Evolutionary conservation across 2,888 invertebrate genomes (phyloP), one percentile per base, ranked within the genome.

Genomic region (Drosophila stalkeri): DNA sequence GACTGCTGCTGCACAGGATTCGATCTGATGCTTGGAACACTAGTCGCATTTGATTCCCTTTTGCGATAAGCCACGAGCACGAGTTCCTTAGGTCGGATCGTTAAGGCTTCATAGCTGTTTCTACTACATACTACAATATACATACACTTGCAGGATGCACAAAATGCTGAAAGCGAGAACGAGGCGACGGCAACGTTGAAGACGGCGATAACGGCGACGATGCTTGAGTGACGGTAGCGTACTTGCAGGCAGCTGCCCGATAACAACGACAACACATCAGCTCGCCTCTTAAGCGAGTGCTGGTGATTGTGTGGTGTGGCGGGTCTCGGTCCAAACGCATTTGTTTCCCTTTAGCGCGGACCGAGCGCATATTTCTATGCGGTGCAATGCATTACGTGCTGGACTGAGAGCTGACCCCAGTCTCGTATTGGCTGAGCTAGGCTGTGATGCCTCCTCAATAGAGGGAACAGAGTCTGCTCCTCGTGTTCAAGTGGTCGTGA

Each of bases 281-380:
- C 81, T 75, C 77, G 86, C 77, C 69, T 65, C 86, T 60, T 70
- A 59, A 72, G 82, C 81, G 81, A 75, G 51, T 75, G 80, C 85
- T 86, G 86, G 79, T 82, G 82, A 72, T 86, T 86, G 80, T 86
- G 77, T 87, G 87, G 78, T 84, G 88, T 88, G 88, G 84, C 85
- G 89, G 85, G 84, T 88, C 89, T 89, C 86, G 86, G 89, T 86
- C 89, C 89, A 75, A 84, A 89, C 87, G 86, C 86, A 75, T 86
- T 84, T 86, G 86, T 63, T 90, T 89, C 87, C 86, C 86, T 89
- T 89, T 90, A 86, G 85, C 85, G 89, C 86, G 85, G 85, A 86
- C 85, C 85, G 85, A 86, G 88, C 86, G 84, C 85, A 85, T 86
- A 71, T 86, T 72, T 80, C 80, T 86, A 88, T 85, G 84, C 84